Base-by-base conservation (phyloP, 2,113 vertebrate genomes). In the Semnopithecus entellus region DNA sequence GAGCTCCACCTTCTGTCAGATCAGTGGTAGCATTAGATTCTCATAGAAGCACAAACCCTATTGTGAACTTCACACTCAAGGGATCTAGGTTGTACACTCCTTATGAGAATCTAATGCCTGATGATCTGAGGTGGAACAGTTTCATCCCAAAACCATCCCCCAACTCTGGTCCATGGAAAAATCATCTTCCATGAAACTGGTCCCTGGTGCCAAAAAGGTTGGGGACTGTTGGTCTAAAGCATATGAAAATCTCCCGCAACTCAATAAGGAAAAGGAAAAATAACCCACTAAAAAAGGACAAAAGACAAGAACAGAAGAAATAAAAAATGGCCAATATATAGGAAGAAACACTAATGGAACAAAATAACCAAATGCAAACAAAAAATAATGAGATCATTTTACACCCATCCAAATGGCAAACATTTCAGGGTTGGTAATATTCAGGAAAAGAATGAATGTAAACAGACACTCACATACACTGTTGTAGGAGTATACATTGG, bases 251-350 rank as follows among this genome's bases (percentile, higher is more conserved):
- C n/a, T 80, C 35, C 35, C 27, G 0, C 59, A 73, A 64, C 10
- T 64, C 43, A 73, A 8, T 76, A 92, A 94, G 27, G 45, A 96
- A 86, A 55, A 66, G 61, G n/a, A 45, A 61, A 76, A 91, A 79
- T 6, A 40, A 52, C 18, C 52, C 73, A 76, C 27, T 22, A 0
- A 12, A 27, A 81, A 86, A 73, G 8, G 23, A 86, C 32, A 40
- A 57, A 87, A 66, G 12, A 59, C 3, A 72, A 40, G n/a, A 40
- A 80, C 7, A 57, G 55, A 81, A 75, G 43, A 87, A 94, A 81
- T 66, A 52, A 78, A 96, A 83, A 94, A 88, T n/a, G 66, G 25
- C 48, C 57, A 73, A 40, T 9, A 30, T 43, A 30, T 4, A 59
- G 16, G 40, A 68, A 81, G 17, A 75, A 75, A 79, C 38, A 30